These are phyloP conservation scores for Podarcis muralis DNA, from an alignment of 2,113 vertebrate genomes.

Conservation along the genomic window DNA sequence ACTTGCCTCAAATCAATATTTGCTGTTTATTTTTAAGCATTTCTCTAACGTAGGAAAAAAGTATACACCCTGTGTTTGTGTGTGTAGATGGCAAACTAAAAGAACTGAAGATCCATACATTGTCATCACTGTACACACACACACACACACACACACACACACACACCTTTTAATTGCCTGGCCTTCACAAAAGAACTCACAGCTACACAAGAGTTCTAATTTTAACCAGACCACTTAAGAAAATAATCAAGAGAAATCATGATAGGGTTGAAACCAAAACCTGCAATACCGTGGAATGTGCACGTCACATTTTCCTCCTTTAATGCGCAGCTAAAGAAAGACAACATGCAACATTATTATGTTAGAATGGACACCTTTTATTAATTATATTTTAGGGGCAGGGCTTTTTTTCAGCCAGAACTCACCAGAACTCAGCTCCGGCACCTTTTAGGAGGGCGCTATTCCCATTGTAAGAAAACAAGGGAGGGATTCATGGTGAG, in stretches of 20 bases:
- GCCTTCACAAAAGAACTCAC: neutral
- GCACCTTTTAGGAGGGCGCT: no score
- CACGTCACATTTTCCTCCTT: neutral
- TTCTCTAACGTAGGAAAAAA: conserved; percentile 2
- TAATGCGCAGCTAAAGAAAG: neutral
- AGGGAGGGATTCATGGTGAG: no score
- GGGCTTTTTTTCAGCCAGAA: no score
- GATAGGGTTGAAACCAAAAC: neutral
- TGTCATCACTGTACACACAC: conserved; percentile 7
- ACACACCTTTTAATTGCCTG: neutral
- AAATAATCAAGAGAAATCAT: neutral
- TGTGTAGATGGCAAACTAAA: conserved; percentile 20
- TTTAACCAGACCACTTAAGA: neutral
- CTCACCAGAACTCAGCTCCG: no score
- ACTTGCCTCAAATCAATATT: conserved; percentile 7
- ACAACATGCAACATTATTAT: neutral
- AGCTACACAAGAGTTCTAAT: neutral
- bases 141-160: conserved; percentile 5
- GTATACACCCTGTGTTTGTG: neutral
- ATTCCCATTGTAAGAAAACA: no score
- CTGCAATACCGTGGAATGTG: neutral
- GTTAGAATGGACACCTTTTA: neutral
- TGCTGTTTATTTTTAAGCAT: conserved; percentile 49
- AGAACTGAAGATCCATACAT: neutral
- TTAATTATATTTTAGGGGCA: neutral